Conservation (phyloP, 2,113 vertebrate species). For the Macquaria australasica region DNA sequence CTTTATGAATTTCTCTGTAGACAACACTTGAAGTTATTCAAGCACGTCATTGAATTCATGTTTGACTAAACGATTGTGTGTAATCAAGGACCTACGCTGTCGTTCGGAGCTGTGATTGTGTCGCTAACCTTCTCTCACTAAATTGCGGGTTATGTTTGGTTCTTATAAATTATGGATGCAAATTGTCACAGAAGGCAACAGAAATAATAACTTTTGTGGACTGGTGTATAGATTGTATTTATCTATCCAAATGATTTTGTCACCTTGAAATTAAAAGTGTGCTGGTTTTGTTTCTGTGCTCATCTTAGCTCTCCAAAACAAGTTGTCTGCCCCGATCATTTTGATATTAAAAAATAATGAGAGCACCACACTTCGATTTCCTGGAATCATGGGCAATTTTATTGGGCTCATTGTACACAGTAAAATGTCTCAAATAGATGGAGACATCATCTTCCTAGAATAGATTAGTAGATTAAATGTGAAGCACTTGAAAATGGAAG, state of each 20-base stretch:
- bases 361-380: background rate
- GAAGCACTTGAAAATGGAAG: conserved; percentile 15
- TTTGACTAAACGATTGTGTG: conserved; percentile 47
- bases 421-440: background rate
- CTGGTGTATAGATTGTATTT: background rate
- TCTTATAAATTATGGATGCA: conserved; percentile 51
- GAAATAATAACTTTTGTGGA: conserved; percentile 11
- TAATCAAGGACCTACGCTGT: conserved; percentile 52
- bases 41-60: conserved; percentile 39
- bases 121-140: conserved; percentile 23
- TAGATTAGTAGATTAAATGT: background rate
- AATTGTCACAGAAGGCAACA: conserved; percentile 21
- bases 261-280: conserved; percentile 11
- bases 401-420: background rate
- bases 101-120: conserved; percentile 57
- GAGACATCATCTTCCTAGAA: background rate
- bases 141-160: conserved; percentile 13
- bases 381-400: background rate
- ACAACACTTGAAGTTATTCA: conserved; percentile 31
- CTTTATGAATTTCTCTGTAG: conserved; percentile 16
- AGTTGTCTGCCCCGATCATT: background rate
- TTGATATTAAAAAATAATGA: background rate
- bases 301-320: background rate
- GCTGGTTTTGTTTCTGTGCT: background rate
- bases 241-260: conserved; percentile 20